A percentile compares a stretch with the other conserved stretches of the same genome.
Evolutionary conservation across 2,888 invertebrate genomes (phyloP).

Genomic region (Oligia strigilis): DNA sequence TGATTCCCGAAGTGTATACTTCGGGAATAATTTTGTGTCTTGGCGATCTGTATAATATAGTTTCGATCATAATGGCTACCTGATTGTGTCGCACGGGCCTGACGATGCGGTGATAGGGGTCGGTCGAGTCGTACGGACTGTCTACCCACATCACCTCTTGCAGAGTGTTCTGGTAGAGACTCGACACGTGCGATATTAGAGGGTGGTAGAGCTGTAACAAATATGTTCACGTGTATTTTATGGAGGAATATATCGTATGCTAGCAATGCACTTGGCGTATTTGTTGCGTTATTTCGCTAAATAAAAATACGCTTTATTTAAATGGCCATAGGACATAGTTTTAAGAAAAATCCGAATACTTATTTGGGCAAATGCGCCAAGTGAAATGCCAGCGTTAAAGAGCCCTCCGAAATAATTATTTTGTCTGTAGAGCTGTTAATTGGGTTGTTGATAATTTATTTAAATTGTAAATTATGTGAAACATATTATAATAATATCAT

Average conservation of each 20-base stretch:
- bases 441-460: not conserved
- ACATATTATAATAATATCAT: not conserved
- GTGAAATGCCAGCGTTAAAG: too few relatives aligned
- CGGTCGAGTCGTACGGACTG: conserved; percentile 71
- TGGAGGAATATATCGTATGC: not conserved
- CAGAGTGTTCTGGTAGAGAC: conserved; percentile 72
- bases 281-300: not conserved
- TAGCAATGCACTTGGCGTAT: not conserved
- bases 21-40: too few relatives aligned
- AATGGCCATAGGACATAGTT: not conserved
- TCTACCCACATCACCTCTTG: conserved; percentile 83
- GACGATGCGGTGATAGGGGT: conserved; percentile 62
- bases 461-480: not conserved
- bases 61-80: conserved; percentile 29
- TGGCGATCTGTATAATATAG: too few relatives aligned
- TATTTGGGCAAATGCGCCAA: not conserved
- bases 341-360: not conserved
- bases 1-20: not conserved
- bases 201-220: conserved; percentile 75
- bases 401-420: rapidly evolving
- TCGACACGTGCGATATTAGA: conserved; percentile 75
- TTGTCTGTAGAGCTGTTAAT: not conserved
- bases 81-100: conserved; percentile 41
- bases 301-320: not conserved
- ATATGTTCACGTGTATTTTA: not conserved